Evolutionary conservation across 1,140 invertebrate species (phyloP).

Genomic region (Adoxophyes honmai): DNA sequence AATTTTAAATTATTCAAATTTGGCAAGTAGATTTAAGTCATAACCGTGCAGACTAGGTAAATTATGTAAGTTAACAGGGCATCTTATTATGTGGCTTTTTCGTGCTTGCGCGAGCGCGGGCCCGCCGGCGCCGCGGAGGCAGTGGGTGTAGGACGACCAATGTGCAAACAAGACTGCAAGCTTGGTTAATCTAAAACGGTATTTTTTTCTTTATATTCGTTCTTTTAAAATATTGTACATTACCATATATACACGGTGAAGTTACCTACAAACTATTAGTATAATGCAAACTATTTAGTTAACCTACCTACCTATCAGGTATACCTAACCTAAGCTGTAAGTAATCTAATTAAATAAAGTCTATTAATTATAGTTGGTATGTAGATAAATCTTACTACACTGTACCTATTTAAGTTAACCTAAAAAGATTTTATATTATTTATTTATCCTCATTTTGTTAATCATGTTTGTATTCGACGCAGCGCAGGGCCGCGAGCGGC

Average conservation of each 20-base stretch:
- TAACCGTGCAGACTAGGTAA: too few relatives aligned
- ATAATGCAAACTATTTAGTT: neutral
- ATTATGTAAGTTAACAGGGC: too few relatives aligned
- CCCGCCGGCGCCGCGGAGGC: too few relatives aligned
- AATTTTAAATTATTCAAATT: too few relatives aligned
- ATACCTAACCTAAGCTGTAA: neutral
- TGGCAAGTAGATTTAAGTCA: too few relatives aligned
- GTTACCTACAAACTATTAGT: slow-evolving; percentile 55
- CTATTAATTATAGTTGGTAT: neutral
- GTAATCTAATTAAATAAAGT: neutral
- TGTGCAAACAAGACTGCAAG: slow-evolving; percentile 65
- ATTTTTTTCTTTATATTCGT: slow-evolving; percentile 22
- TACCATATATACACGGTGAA: slow-evolving; percentile 42
- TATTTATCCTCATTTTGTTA: slow-evolving; percentile 40
- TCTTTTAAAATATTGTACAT: slow-evolving; percentile 27
- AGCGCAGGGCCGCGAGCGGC: neutral
- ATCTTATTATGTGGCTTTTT: too few relatives aligned
- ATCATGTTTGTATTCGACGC: slow-evolving; percentile 19
- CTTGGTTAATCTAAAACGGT: too few relatives aligned
- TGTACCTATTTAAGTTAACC: slow-evolving; percentile 26
- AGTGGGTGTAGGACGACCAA: slow-evolving; percentile 50
- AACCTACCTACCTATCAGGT: too few relatives aligned
- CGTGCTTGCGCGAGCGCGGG: too few relatives aligned
- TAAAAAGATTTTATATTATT: slow-evolving; percentile 48
- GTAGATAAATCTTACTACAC: neutral